Percentiles rank a stretch among this genome's conserved stretches.
Evolutionary conservation across 2,113 vertebrate genomes (phyloP).

Genomic region (Halichoeres trimaculatus): DNA sequence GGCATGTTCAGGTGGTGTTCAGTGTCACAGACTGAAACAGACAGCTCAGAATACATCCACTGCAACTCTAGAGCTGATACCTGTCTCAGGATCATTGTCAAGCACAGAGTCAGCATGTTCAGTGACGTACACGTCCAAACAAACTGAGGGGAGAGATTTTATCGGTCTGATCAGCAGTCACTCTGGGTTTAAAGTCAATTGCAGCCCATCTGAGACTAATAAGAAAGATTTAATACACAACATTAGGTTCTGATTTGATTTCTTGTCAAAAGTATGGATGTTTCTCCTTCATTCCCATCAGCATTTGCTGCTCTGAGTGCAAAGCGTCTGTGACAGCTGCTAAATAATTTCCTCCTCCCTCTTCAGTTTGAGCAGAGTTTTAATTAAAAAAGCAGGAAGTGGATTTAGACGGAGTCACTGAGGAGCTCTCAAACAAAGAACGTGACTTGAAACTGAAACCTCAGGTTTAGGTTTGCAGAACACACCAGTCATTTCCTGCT

Average conservation of each 20-base stretch:
- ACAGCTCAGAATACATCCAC: constrained; percentile 23
- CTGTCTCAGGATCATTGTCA: constrained; percentile 7
- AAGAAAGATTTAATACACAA: not conserved
- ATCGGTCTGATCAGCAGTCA: not conserved
- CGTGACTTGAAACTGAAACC: constrained; percentile 50
- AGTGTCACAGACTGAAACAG: constrained; percentile 32
- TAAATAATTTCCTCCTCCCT: not conserved
- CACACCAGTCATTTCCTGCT: constrained; percentile 29
- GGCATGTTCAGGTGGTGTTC: constrained; percentile 12
- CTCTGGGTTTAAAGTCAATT: not conserved
- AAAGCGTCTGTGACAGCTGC: not conserved
- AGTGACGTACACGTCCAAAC: constrained; percentile 21
- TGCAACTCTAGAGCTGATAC: constrained; percentile 37
- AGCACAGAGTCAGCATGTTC: not conserved
- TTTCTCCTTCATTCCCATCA: not conserved
- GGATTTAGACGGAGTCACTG: constrained; percentile 8
- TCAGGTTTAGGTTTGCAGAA: constrained; percentile 33
- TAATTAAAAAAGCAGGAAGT: constrained; percentile 32
- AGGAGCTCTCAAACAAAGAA: constrained; percentile 29
- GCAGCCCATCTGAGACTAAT: not conserved
- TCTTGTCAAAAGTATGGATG: not conserved
- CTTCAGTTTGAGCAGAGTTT: not conserved
- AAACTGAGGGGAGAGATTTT: not conserved
- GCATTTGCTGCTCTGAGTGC: not conserved
- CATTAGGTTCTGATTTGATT: not conserved